Percentiles rank a stretch among this genome's conserved stretches.
Conservation (phyloP, 2,113 vertebrate genomes). For the Mormoops blainvillei region DNA sequence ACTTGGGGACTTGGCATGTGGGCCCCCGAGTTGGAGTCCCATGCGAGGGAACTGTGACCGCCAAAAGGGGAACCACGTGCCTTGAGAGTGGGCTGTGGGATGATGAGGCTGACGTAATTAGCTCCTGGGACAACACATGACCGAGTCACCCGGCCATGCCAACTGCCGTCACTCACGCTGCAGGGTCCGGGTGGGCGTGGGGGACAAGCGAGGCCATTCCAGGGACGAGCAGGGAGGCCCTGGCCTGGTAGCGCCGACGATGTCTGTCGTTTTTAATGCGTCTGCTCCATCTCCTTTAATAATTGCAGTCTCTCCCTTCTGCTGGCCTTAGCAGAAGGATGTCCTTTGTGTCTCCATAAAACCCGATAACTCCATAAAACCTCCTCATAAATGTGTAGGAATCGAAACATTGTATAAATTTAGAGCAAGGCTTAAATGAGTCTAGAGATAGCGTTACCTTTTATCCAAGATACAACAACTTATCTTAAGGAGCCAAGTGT, state of each 20-base stretch:
- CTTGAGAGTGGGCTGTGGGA: not conserved
- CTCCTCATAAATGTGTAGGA: constrained; percentile 51
- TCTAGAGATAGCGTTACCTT: constrained; percentile 38
- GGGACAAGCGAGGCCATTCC: not conserved
- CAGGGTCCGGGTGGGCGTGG: accelerated
- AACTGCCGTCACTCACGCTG: constrained; percentile 10
- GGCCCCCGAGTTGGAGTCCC: constrained; percentile 20
- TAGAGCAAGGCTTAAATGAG: constrained; percentile 25
- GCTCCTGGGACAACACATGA: constrained; percentile 44
- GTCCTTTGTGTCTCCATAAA: constrained; percentile 58
- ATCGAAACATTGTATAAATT: constrained; percentile 63
- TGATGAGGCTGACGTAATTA: constrained; percentile 35
- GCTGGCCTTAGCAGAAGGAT: constrained; percentile 56
- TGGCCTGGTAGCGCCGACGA: not conserved
- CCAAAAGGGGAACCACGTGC: not conserved
- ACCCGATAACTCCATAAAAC: constrained; percentile 44
- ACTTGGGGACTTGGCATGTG: constrained; percentile 7
- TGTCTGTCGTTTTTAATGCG: not conserved
- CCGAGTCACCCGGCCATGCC: not conserved
- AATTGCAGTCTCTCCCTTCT: not conserved
- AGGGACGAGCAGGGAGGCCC: not conserved
- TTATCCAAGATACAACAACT: not conserved
- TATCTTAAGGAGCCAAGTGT: constrained; percentile 35
- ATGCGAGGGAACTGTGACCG: not conserved
- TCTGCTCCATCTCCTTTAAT: constrained; percentile 22